Evolutionary conservation across 2,888 invertebrate genomes (phyloP).

Genomic region (Xylota sylvarum): DNA sequence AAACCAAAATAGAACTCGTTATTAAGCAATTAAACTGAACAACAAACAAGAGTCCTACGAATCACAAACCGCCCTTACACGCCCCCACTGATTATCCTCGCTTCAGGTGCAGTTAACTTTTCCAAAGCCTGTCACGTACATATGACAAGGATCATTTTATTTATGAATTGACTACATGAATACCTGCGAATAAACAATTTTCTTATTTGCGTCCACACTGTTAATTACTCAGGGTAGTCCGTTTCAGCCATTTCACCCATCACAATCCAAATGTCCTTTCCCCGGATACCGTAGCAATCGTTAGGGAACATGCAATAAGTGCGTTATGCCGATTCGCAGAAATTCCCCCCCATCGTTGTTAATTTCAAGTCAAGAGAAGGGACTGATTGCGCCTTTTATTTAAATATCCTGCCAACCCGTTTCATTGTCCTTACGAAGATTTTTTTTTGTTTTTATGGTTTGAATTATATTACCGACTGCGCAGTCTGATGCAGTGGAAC

Average conservation of each 20-base stretch:
- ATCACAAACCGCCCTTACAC: constrained; percentile 14
- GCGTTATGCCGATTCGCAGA: constrained; percentile 60
- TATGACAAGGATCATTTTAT: constrained; percentile 62
- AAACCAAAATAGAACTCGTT: neutral
- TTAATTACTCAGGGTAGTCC: constrained; percentile 54
- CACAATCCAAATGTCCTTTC: constrained; percentile 38
- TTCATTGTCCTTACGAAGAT: constrained; percentile 1
- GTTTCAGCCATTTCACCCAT: constrained; percentile 53
- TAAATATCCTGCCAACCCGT: constrained; percentile 31
- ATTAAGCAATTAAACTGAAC: constrained; percentile 29
- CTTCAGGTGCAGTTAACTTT: constrained; percentile 21
- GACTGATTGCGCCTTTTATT: constrained; percentile 26
- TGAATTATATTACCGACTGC: constrained; percentile 29
- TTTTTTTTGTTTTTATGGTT: constrained; percentile 16
- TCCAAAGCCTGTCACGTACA: constrained; percentile 66
- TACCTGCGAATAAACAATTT: constrained; percentile 61
- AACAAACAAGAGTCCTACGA: constrained; percentile 3
- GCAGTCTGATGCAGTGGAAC: neutral
- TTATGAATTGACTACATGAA: constrained; percentile 66
- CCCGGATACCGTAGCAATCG: constrained; percentile 40
- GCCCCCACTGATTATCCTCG: constrained; percentile 22
- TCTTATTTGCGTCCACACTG: constrained; percentile 54
- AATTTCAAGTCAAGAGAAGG: neutral
- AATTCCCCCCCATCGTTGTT: neutral
- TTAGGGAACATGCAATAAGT: constrained; percentile 70